These are phyloP conservation scores for Coptodon rendalli DNA, from an alignment of 2,113 vertebrate species.

Conservation along the genomic window DNA sequence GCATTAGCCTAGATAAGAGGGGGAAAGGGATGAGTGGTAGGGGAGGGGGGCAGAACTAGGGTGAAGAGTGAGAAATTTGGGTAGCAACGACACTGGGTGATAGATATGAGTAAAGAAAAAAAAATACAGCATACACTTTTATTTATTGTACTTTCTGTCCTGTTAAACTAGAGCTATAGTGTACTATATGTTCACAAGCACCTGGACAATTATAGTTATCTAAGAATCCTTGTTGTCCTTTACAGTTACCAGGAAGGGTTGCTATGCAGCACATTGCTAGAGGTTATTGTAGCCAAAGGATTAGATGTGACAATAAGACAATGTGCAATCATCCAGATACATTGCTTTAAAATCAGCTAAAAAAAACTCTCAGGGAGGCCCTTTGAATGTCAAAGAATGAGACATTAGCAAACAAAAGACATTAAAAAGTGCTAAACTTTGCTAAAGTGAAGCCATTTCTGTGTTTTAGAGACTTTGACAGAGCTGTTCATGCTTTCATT, in stretches of 20 bases:
- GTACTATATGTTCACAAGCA: background rate
- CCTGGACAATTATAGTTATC: background rate
- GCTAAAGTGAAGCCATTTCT: background rate
- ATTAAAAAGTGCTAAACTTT: background rate
- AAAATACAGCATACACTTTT: background rate
- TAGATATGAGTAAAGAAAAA: slow-evolving; percentile 16
- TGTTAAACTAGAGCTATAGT: background rate
- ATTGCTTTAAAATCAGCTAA: background rate
- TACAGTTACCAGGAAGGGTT: background rate
- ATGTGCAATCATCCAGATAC: background rate
- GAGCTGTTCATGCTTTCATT: background rate
- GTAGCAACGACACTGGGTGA: slow-evolving; percentile 13
- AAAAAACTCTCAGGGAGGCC: background rate
- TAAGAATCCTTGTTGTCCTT: background rate
- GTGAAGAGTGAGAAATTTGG: slow-evolving; percentile 31
- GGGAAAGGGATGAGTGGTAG: background rate
- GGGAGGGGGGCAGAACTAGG: background rate
- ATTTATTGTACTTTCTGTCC: background rate
- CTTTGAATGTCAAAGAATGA: background rate
- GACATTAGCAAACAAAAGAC: background rate
- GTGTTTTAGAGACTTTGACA: background rate
- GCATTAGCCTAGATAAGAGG: slow-evolving; percentile 70
- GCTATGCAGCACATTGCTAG: background rate
- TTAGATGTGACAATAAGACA: background rate
- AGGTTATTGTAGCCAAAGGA: background rate